Evolutionary conservation across 2,113 vertebrate genomes (phyloP), one percentile per base, ranked within the genome.

Genomic region (Himantopus leucocephalus): DNA sequence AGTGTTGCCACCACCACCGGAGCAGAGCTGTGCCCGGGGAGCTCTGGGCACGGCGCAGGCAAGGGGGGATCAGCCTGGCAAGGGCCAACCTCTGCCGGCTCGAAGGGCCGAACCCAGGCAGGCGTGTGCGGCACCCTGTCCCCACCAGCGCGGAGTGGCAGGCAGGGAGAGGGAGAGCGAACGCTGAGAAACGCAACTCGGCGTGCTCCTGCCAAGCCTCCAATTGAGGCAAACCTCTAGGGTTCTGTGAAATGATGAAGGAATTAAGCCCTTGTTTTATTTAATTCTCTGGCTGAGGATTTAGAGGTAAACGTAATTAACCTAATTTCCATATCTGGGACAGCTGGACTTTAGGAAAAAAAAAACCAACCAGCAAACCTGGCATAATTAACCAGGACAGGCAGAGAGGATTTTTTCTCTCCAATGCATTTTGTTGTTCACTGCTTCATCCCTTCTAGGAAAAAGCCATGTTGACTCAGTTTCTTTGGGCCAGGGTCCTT

Each of bases 291-390:
- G 66, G 89, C 89, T 92, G 95, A 95, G 95, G 97, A 97, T 97
- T 97, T 97, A 92, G 95, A 95, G 95, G 96, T 97, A 97, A 97
- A 97, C 32, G 89, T 97, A 97, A 97, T 97, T 97, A 97, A 97
- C 97, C 97, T 97, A 96, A 97, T 97, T 97, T 97, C 97, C 92
- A 77, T 97, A 97, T 95, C 96, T 97, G 96, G 97, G 91, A 97
- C 97, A 97, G 97, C 94, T 97, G 96, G 96, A 95, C 94, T 94
- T 96, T 1, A 64, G 29, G 1, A 58, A 34, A 34, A 50, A 56
- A 43, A 55, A 34, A 37, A 60, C 27, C 34, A 4, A 35, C 34
- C 78, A 75, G 66, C 56, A 92, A 94, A 89, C 86, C 91, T 82
- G 89, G 91, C 81, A 85, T 88, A 90, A 94, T 90, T 96, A 92